phyloP scores from a whole-genome alignment of 2,797 vertebrate species.

The Phalanger gymnotis region DNA sequence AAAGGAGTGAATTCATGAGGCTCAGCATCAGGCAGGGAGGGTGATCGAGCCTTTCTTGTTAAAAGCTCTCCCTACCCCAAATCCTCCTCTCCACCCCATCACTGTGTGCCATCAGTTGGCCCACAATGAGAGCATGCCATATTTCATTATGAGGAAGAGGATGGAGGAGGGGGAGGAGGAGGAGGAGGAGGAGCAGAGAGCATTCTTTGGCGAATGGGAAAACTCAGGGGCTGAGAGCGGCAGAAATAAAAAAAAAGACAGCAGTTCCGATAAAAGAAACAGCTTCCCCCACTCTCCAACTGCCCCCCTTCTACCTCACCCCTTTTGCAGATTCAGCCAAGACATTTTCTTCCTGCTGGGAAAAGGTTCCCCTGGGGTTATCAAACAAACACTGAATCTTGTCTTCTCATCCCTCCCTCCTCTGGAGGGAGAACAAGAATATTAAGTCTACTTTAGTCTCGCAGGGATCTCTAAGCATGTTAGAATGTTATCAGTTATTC shows the following conservation, averaged over 20 bases:
- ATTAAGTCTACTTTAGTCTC: neutral
- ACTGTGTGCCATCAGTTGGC: neutral
- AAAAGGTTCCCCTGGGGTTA: slow-evolving; percentile 54
- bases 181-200: neutral
- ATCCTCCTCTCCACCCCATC: neutral
- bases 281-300: neutral
- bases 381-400: slow-evolving; percentile 53
- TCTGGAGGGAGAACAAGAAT: neutral
- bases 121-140: neutral
- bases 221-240: neutral
- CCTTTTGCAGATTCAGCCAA: neutral
- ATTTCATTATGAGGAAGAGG: neutral
- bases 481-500: neutral
- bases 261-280: neutral
- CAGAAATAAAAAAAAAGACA: neutral
- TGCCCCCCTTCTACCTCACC: neutral
- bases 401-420: slow-evolving; percentile 46
- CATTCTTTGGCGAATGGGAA: neutral
- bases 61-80: neutral
- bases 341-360: slow-evolving; percentile 5
- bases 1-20: neutral
- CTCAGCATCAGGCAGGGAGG: neutral
- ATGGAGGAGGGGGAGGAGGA: neutral
- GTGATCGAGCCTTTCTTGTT: neutral
- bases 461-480: neutral